Percentiles rank a stretch among this genome's conserved stretches.
These are phyloP conservation scores for Cossypha niveicapilla DNA, from an alignment of 2,797 vertebrate genomes.

Conservation along the genomic window DNA sequence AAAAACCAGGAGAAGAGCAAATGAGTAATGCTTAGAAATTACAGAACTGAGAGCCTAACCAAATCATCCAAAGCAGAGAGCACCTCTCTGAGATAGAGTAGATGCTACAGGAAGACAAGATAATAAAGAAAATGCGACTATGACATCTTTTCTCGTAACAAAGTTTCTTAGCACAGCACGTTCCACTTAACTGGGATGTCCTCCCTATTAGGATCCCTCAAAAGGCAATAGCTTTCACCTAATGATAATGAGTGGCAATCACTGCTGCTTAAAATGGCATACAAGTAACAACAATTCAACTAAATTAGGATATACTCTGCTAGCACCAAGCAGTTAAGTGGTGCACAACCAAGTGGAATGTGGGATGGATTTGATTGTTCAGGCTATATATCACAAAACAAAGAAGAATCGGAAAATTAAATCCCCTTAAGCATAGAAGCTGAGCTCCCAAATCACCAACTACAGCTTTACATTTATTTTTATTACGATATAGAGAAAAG, in stretches of 20 bases:
- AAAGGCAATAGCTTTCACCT: slow-evolving; percentile 12
- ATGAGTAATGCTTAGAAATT: background rate
- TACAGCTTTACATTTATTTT: background rate
- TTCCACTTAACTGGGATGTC: slow-evolving; percentile 9
- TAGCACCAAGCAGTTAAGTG: slow-evolving; percentile 44
- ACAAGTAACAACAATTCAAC: slow-evolving; percentile 51
- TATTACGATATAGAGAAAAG: background rate
- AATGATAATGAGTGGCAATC: slow-evolving; percentile 52
- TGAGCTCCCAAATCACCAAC: background rate
- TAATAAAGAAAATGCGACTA: background rate
- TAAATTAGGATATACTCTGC: slow-evolving; percentile 41
- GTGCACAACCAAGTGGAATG: slow-evolving; percentile 19
- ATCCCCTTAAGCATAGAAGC: background rate
- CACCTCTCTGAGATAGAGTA: background rate
- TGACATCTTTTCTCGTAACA: background rate
- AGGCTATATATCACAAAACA: background rate
- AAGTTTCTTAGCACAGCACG: slow-evolving; percentile 6
- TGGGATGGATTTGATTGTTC: background rate
- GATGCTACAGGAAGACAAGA: background rate
- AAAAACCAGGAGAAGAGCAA: background rate
- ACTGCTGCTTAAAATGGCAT: slow-evolving; percentile 42
- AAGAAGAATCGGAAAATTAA: background rate
- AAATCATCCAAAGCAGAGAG: background rate
- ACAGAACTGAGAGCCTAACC: background rate
- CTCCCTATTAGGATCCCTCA: slow-evolving; percentile 16